Conservation (phyloP, 2,113 vertebrate species). For the Bubo scandiacus region DNA sequence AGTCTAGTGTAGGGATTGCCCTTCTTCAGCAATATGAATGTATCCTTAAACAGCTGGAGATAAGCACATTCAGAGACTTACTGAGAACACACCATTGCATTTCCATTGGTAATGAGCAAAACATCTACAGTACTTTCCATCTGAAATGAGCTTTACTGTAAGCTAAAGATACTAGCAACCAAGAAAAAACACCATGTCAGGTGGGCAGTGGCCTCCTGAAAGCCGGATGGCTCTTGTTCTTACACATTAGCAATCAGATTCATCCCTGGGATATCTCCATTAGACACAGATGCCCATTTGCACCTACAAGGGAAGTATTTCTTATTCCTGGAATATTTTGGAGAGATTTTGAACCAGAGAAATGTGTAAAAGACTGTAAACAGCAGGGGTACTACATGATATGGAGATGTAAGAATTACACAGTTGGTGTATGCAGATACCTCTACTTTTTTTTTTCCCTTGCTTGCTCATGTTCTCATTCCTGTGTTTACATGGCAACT, state of each 20-base stretch:
- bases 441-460: not conserved
- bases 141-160: conserved; percentile 2
- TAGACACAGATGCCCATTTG: not conserved
- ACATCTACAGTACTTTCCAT: not conserved
- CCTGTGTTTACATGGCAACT: not conserved
- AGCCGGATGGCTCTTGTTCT: not conserved
- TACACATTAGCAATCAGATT: not conserved
- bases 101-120: not conserved
- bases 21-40: not conserved
- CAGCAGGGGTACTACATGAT: not conserved
- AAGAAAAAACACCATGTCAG: not conserved
- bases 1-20: not conserved
- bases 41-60: conserved; percentile 18
- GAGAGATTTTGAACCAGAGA: not conserved
- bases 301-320: not conserved
- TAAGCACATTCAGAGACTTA: not conserved
- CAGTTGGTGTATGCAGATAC: not conserved
- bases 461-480: not conserved
- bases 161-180: not conserved
- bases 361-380: not conserved
- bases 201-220: not conserved
- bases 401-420: not conserved
- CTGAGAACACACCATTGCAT: not conserved
- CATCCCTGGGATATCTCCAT: not conserved
- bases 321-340: not conserved